These are phyloP conservation scores for Natator depressus DNA, from an alignment of 2,113 vertebrate species.

Conservation along the genomic window DNA sequence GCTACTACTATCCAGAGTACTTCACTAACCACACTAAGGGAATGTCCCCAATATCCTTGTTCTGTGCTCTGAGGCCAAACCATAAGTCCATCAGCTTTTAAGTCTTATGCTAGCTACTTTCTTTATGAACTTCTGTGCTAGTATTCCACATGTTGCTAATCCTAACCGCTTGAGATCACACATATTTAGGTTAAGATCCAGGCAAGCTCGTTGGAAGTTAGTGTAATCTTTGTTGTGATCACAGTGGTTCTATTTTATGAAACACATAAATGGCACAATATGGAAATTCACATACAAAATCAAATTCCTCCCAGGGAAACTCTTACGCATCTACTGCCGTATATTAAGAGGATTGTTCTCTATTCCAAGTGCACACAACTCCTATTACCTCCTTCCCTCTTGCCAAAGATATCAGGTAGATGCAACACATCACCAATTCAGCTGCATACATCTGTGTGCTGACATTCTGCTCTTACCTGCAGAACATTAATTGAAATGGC, in stretches of 20 bases:
- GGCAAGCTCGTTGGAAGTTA: background rate
- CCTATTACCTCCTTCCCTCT: background rate
- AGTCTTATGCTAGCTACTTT: background rate
- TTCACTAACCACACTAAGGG: background rate
- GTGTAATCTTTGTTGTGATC: fast-evolving
- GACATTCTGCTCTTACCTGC: fast-evolving
- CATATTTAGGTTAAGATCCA: background rate
- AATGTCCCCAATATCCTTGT: background rate
- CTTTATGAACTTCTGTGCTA: background rate
- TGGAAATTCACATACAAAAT: background rate
- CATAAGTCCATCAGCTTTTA: no score
- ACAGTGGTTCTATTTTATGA: background rate
- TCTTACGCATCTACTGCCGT: fast-evolving
- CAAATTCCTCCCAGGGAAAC: background rate
- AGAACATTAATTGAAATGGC: background rate
- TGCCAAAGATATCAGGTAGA: background rate
- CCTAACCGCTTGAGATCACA: background rate
- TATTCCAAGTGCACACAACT: fast-evolving
- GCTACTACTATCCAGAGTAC: no score
- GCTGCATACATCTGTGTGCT: fast-evolving
- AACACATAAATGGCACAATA: fast-evolving
- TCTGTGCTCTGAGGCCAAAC: background rate
- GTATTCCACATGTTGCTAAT: fast-evolving
- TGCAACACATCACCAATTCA: fast-evolving
- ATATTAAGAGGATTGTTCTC: fast-evolving